Percentiles rank a stretch among this genome's conserved stretches.
phyloP scores from a whole-genome alignment of 2,797 vertebrate genomes.

The Falco peregrinus region DNA sequence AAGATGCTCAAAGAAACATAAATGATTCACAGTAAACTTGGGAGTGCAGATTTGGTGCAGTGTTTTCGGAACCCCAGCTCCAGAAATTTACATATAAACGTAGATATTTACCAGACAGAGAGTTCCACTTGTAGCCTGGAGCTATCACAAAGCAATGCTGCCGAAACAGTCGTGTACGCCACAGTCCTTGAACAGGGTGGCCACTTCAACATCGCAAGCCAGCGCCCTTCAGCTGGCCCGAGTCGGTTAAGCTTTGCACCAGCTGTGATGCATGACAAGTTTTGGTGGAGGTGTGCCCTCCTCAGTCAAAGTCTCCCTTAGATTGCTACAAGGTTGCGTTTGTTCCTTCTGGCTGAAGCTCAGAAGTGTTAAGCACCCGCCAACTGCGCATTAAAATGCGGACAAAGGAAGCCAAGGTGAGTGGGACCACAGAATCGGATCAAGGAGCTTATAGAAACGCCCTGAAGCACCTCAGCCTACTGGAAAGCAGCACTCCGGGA shows the following conservation, averaged over 20 bases:
- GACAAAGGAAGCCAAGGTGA: not conserved
- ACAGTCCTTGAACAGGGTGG: not conserved
- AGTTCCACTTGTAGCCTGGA: not conserved
- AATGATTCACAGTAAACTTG: not conserved
- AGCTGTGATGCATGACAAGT: not conserved
- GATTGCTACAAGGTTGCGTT: not conserved
- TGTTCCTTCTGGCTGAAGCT: not conserved
- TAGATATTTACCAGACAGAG: no score
- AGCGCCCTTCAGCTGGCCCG: not conserved
- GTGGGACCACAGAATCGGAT: not conserved
- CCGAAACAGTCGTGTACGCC: not conserved
- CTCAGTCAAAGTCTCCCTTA: not conserved
- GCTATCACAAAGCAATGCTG: not conserved
- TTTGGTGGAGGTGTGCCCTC: no score
- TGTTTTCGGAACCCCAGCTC: not conserved
- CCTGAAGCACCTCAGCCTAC: not conserved
- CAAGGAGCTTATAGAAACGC: not conserved
- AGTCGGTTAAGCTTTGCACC: not conserved
- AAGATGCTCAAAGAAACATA: not conserved
- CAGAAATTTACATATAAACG: not conserved
- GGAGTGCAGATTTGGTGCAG: not conserved
- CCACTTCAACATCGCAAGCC: not conserved
- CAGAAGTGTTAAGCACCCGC: not conserved
- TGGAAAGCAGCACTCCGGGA: not conserved
- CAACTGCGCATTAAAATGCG: not conserved